Base-by-base conservation (phyloP, 2,113 vertebrate species). In the Scartelaos histophorus region DNA sequence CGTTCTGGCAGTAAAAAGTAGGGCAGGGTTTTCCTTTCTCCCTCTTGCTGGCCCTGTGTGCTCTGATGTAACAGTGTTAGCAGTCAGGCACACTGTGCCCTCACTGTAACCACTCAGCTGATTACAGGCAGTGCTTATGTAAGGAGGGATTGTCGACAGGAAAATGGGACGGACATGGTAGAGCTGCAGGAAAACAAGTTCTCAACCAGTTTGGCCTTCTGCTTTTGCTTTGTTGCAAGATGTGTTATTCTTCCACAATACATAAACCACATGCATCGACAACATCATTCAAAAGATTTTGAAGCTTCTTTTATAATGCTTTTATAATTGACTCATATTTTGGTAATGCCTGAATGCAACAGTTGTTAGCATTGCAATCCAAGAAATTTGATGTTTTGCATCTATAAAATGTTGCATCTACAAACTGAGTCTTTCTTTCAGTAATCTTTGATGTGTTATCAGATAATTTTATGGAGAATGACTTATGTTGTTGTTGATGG, bases 31-130 rank as follows among this genome's bases (percentile, higher is more conserved):
- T 93, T 91, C 87, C 85, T 87, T 78, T 87, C 69, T 81, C 70
- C 16, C 77, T 54, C 65, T 56, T 45, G 73, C 65, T 78, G 65
- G 81, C 77, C 73, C 75, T 53, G 34, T 62, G 60, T 79, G 80
- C 34, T 64, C 81, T 86, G 84, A 91, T 88, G 88, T 92, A 92
- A 91, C 90, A 82, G 84, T 34, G 76, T 85, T 87, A 71, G 76
- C 53, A 85, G 82, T 69, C 83, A 84, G 81, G 82, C 80, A 19
- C 83, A 58, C 70, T 79, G 81, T 81, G 80, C 82, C 84, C 85
- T 93, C 78, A 82, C 88, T 90, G 87, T 87, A 86, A 84, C 85
- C 90, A 89, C 90, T 93, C 91, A 89, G 92, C 92, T 92, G 91
- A 93, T 93, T 93, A 90, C 82, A 85, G 85, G 67, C 83, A 84